Evolutionary conservation across 2,888 invertebrate genomes (phyloP), one percentile per base, ranked within the genome.

Genomic region (Monochamus alternatus): DNA sequence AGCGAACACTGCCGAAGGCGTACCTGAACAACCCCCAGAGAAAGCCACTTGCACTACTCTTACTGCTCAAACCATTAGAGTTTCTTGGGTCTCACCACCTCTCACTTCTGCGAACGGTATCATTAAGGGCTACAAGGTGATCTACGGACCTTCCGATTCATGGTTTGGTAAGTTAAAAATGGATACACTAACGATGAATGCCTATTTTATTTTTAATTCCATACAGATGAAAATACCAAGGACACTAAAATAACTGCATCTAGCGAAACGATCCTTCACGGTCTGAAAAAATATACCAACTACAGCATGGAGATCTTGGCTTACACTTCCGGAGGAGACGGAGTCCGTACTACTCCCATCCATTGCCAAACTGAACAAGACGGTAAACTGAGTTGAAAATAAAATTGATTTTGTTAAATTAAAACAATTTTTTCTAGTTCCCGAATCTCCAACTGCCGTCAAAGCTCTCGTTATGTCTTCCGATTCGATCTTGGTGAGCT

Each of bases 281-380:
- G 97, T 70, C 91, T 98, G 71, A 96, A 96, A 89, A 97, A 97
- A 88, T 98, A 94, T 90, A 98, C 98, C 2, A 98, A 98, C 90
- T 98, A 98, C 89, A 98, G 97, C 75, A 96, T 98, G 94, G 97
- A 98, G 91, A 97, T 98, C 47, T 90, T 98, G 83, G 97, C 98
- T 31, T 98, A 95, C 85, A 98, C 98, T 7, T 95, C 97, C 74
- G 98, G 97, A 80, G 98, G 98, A 10, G 98, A 98, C 88, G 98
- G 98, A 78, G 97, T 97, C 63, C 93, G 96, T 82, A 95, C 95
- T 82, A 91, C 92, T 22, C 95, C 96, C 7, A 96, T 98, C 83
- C 96, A 96, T 89, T 97, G 98, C 88, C 95, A 95, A 90, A 98
- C 98, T 67, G 96, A 97, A 91, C 97, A 98, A 90, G 98, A 98